phyloP scores from a whole-genome alignment of 1,140 invertebrate species.

The Aphidius ervi region DNA sequence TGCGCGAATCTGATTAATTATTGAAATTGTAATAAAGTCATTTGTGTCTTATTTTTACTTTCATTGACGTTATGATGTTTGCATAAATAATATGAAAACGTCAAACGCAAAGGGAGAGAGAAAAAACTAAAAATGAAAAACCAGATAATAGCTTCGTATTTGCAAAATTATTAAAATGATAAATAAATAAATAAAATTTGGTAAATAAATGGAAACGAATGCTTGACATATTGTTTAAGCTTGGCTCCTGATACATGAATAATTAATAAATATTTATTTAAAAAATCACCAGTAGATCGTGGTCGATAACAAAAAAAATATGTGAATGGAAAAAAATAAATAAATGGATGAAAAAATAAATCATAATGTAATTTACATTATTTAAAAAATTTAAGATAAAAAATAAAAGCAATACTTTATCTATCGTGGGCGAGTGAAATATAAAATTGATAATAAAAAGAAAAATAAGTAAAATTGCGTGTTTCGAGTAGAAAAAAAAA shows the following conservation, averaged over 20 bases:
- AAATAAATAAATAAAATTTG: not conserved
- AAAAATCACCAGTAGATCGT: too few species aligned
- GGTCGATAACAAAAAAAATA: too few species aligned
- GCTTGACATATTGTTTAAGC: too few species aligned
- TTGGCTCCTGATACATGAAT: too few species aligned
- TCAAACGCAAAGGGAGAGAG: conserved; percentile 5
- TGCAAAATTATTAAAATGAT: not conserved
- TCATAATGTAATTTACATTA: not conserved
- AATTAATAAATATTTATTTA: too few species aligned
- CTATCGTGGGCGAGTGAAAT: conserved; percentile 36
- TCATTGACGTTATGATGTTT: too few species aligned
- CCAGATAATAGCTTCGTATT: not conserved
- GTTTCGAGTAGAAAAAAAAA: too few species aligned
- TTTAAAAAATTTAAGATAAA: not conserved
- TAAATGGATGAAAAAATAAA: not conserved
- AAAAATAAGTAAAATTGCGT: too few species aligned
- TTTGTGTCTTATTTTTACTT: too few species aligned
- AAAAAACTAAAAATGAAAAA: conserved; percentile 8
- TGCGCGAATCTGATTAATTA: not conserved
- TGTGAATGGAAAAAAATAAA: not conserved
- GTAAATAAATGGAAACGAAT: too few species aligned
- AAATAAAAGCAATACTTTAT: conserved; percentile 49
- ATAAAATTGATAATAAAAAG: conserved; percentile 15
- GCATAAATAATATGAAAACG: not conserved
- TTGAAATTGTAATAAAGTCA: too few species aligned